Base-by-base conservation (phyloP, 2,888 invertebrate genomes). In the Leptinotarsa rubiginosa region DNA sequence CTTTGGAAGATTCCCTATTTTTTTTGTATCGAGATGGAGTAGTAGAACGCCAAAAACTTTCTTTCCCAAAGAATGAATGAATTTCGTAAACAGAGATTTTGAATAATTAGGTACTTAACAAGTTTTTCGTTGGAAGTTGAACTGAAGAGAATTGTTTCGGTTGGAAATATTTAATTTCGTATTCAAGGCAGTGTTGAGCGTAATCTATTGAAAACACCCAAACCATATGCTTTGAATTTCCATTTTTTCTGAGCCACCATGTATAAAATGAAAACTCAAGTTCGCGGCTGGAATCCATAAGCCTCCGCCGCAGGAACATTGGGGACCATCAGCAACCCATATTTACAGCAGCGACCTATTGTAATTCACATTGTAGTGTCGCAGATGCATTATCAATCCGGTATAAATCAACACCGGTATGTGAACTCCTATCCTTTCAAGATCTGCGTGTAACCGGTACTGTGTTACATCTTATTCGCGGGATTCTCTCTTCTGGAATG, bases 351-450 rank as follows among this genome's bases (percentile, higher is more conserved):
- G 77, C 83, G 81, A 81, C 81, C 82, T 84, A 84, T 86, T 87
- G 87, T 87, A 87, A 87, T 87, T 87, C 85, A 87, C 87, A 87
- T 87, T 87, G 87, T 86, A 85, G 85, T 85, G 70, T 75, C 80
- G 84, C 85, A 85, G 87, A 87, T 87, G 83, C 84, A 84, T 86
- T 87, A 87, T 87, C 87, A 86, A 84, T 86, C 83, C 79, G 76
- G 77, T 82, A 87, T 87, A 87, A 87, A 87, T 87, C 65, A 71
- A 65, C 70, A 65, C 62, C 49, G 66, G 66, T 66, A 66, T 66
- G 49, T 25, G 41, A 52, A 31, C 72, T 75, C 73, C 69, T 78
- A 78, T 78, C 78, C 73, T 67, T 67, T 73, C 22, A 49, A 73
- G 74, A 78, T 78, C 78, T 73, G 65, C 74, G 50, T 79, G 81